Evolutionary conservation across 2,888 invertebrate genomes (phyloP), one percentile per base, ranked within the genome.

Genomic region (Anthophora plumipes): DNA sequence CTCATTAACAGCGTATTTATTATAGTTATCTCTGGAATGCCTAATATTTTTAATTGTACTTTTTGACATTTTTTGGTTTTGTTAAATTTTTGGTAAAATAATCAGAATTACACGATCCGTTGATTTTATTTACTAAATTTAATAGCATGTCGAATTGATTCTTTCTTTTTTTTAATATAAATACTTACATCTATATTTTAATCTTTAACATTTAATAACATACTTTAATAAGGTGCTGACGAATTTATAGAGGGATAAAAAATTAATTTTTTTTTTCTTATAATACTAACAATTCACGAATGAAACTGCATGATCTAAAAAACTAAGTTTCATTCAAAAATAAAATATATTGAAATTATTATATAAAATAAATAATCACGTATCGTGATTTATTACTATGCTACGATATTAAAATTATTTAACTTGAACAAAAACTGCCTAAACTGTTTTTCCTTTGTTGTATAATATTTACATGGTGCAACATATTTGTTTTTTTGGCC

Each of bases 71-170:
- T 25, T 54, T 31, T 31, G 1, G 8, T 14, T 8, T 0, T 7
- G 25, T 12, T 8, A 41, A 67, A 20, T 11, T 63, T 22, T 54
- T 31, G 12, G 8, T 22, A 6, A 31, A 41, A 7, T 48, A 25
- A 39, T 48, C 50, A 9, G 4, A 31, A 20, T 1, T 9, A 1
- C 1, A 9, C 0, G 0, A 0, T 9, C 0, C 17, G 6, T n/a
- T 43, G 22, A 25, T 48, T 25, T 31, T 11, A 0, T 37, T 68
- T 12, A 46, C 12, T 22, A 20, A 31, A 55, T 17, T 12, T 14
- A 12, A 37, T 14, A 0, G 17, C n/a, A 22, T 9, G n/a, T 6
- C 9, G 2, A 7, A 37, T 52, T 22, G 1, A 20, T 37, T 52
- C 22, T 31, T 17, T 8, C 20, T 39, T 41, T 17, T 8, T 25